Conservation (phyloP, 2,113 vertebrate species). For the Aplodontia rufa region DNA sequence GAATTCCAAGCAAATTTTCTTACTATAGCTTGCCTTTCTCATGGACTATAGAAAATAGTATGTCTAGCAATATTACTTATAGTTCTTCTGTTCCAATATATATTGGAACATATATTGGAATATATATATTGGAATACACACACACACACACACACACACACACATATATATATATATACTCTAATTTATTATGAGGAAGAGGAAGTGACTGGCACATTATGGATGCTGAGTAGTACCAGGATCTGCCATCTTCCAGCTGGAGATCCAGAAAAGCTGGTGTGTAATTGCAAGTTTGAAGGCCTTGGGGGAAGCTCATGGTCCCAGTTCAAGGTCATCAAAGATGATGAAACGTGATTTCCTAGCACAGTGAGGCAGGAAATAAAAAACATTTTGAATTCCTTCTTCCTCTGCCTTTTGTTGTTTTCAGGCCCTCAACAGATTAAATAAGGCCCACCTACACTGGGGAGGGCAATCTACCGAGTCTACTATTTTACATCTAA, state of each 20-base stretch:
- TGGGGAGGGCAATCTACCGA: background rate
- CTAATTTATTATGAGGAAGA: too few relatives aligned
- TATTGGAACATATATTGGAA: too few relatives aligned
- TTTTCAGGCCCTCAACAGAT: too few relatives aligned
- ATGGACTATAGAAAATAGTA: constrained; percentile 4
- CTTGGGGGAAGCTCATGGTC: background rate
- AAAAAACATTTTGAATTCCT: background rate
- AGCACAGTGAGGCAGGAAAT: background rate
- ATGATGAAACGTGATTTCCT: background rate
- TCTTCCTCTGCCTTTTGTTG: background rate
- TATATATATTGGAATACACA: too few relatives aligned
- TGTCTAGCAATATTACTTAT: background rate
- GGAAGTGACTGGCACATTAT: background rate
- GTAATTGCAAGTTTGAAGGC: background rate
- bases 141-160: too few relatives aligned
- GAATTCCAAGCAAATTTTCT: background rate
- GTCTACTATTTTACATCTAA: background rate
- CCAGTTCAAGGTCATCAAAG: background rate
- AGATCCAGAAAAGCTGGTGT: too few relatives aligned
- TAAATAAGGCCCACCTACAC: background rate
- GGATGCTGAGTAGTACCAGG: background rate
- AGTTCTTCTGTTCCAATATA: background rate
- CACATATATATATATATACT: too few relatives aligned
- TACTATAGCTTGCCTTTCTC: background rate
- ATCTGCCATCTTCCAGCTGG: too few relatives aligned